A percentile compares a stretch with the other conserved stretches of the same genome.
These are phyloP conservation scores for Chionodraco myersi DNA, from an alignment of 2,113 vertebrate species.

Conservation along the genomic window DNA sequence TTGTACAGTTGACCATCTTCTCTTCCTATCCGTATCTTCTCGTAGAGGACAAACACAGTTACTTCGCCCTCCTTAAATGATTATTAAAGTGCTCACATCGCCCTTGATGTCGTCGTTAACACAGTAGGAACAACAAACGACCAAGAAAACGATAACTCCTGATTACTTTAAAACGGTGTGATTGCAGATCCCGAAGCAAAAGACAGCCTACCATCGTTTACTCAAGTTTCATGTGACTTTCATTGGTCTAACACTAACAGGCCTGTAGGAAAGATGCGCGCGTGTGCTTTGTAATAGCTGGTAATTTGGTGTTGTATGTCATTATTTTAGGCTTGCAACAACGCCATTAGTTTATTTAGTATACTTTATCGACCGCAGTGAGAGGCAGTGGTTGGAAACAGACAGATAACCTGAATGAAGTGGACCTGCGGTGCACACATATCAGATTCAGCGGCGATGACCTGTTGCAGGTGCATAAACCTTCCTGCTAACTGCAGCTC, in stretches of 20 bases:
- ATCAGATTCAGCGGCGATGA: conserved; percentile 14
- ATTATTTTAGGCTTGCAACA: background rate
- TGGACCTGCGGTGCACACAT: conserved; percentile 13
- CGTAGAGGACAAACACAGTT: background rate
- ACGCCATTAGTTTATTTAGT: background rate
- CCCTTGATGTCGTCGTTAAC: background rate
- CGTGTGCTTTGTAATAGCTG: background rate
- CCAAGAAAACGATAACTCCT: background rate
- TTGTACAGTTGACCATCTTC: conserved; percentile 50
- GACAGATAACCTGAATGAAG: conserved; percentile 1
- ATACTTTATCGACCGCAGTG: background rate
- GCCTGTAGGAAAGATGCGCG: background rate
- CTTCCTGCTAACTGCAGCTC: conserved; percentile 30
- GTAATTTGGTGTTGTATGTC: background rate
- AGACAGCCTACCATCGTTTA: background rate
- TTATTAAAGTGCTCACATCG: background rate
- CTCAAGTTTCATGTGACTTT: conserved; percentile 20
- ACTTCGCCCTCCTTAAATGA: conserved; percentile 53
- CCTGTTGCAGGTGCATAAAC: conserved; percentile 68
- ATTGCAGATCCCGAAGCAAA: conserved; percentile 24
- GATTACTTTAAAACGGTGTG: conserved; percentile 4
- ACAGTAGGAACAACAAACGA: background rate
- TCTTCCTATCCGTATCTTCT: conserved; percentile 7
- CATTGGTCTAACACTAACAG: background rate
- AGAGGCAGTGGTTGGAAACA: conserved; percentile 7